Percentiles rank a stretch among this genome's conserved stretches.
phyloP scores from a whole-genome alignment of 2,888 invertebrate species.

The Atrina japonica region DNA sequence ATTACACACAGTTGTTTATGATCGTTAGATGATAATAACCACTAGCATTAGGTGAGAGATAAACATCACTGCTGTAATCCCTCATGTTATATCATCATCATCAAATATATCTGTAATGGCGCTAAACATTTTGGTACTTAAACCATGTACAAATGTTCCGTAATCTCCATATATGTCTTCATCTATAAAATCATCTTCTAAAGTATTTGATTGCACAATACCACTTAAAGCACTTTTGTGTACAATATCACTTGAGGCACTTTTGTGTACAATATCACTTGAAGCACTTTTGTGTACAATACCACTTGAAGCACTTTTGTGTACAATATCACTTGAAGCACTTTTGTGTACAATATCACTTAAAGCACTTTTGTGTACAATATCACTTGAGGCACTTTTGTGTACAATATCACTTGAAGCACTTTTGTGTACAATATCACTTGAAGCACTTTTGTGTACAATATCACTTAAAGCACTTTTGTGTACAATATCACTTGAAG shows the following conservation, averaged over 20 bases:
- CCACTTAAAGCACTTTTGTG: background rate
- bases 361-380: background rate
- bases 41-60: no score
- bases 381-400: background rate
- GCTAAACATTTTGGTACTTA: no score
- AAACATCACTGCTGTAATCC: no score
- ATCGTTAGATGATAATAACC: no score
- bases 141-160: background rate
- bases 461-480: background rate
- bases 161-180: background rate
- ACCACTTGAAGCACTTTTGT: background rate
- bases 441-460: no score
- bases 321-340: background rate
- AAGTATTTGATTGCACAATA: background rate
- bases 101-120: no score
- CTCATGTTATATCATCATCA: no score
- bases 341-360: no score
- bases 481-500: background rate
- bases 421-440: background rate
- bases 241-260: background rate
- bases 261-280: background rate
- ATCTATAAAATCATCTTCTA: background rate
- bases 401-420: background rate
- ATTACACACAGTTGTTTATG: no score
- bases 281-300: no score